Evolutionary conservation across 2,113 vertebrate genomes (phyloP), one percentile per base, ranked within the genome.

Genomic region (Collichthys lucidus): DNA sequence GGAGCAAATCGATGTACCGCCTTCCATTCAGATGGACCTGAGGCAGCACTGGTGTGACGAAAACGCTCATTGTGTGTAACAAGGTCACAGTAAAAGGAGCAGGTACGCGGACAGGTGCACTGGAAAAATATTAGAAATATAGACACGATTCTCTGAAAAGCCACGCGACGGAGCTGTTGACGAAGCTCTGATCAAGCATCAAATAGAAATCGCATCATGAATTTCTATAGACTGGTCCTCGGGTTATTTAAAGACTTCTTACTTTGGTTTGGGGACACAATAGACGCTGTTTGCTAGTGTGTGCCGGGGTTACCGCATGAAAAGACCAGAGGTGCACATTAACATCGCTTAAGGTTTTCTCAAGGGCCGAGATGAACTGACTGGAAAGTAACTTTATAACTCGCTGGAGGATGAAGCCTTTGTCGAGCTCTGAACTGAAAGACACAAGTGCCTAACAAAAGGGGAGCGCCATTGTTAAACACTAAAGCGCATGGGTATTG

Each of bases 351-450:
- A 95, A 92, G 93, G 92, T 94, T 95, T 94, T 95, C 91, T 94
- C 90, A 93, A 94, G 94, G 73, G 75, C 84, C 92, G 90, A 95
- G 93, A 96, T 96, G 95, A 96, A 96, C 94, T 96, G 91, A 88
- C 92, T 90, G 94, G 94, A 95, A 95, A 96, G 95, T 96, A 95
- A 96, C 95, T 96, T 96, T 96, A 95, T 95, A 96, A 96, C 93
- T 95, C 92, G 92, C 86, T 94, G 93, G 92, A 94, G 95, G 94
- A 94, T 95, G 93, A 94, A 94, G 85, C 91, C 90, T 91, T 96
- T 95, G 94, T 95, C 40, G 65, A 47, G 84, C 65, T 55, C 85
- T 77, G 87, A 79, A 87, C 70, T 94, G 90, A 94, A 94, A 95
- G 94, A 96, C 93, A 94, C 90, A 93, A 92, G 92, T 24, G 92